These are phyloP conservation scores for Neodontobutis hainanensis DNA, from an alignment of 2,113 vertebrate genomes.

Conservation along the genomic window DNA sequence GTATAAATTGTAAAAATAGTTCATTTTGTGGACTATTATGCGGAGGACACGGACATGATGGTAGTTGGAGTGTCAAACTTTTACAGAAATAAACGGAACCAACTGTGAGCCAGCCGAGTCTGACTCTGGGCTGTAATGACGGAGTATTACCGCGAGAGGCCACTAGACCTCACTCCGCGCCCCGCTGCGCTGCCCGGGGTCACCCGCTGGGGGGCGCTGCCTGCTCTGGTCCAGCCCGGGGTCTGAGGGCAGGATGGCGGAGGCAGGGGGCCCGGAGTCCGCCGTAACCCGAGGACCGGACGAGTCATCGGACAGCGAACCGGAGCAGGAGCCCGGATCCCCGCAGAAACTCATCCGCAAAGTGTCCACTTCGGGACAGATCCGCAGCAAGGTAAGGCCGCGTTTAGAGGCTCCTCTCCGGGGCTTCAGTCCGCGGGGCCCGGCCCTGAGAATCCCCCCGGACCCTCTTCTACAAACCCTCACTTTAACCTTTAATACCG, in stretches of 20 bases:
- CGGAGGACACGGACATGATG: no score
- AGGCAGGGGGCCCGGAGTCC: constrained; percentile 76
- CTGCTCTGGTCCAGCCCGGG: constrained; percentile 32
- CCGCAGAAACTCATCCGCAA: constrained; percentile 95
- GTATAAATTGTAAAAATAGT: no score
- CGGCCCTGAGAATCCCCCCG: constrained; percentile 25
- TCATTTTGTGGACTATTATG: no score
- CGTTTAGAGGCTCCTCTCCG: not conserved
- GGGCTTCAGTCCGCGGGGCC: not conserved
- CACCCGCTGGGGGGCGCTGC: constrained; percentile 44
- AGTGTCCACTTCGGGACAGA: constrained; percentile 95
- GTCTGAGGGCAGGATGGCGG: constrained; percentile 78
- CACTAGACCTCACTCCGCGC: not conserved
- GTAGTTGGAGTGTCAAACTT: no score
- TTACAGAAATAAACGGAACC: not conserved
- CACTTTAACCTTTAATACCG: not conserved
- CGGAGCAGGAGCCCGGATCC: constrained; percentile 90
- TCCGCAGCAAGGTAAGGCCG: constrained; percentile 89
- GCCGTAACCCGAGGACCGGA: constrained; percentile 77
- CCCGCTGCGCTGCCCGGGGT: constrained; percentile 1
- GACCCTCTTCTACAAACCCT: not conserved
- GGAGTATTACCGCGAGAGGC: constrained; percentile 26
- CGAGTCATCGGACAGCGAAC: constrained; percentile 94
- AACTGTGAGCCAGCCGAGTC: not conserved
- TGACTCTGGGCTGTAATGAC: constrained; percentile 2